A percentile compares a stretch with the other conserved stretches of the same genome.
Conservation (phyloP, 2,888 invertebrate species). For the Cataglyphis livida region DNA sequence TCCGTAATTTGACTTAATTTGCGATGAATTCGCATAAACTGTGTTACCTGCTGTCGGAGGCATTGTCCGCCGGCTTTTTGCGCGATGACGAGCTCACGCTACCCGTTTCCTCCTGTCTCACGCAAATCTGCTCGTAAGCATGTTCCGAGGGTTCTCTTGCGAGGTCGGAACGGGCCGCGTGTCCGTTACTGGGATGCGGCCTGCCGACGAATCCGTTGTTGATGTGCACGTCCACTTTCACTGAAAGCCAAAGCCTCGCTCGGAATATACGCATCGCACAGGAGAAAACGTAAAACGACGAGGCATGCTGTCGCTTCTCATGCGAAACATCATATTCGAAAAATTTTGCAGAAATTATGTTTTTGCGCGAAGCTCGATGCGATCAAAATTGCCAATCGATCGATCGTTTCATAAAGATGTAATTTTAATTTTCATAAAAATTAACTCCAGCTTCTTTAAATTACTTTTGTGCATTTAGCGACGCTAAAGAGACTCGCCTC, state of each 20-base stretch:
- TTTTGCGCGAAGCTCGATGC: neutral
- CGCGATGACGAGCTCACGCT: slow-evolving; percentile 75
- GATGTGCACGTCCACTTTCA: slow-evolving; percentile 94
- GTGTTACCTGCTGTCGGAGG: slow-evolving; percentile 79
- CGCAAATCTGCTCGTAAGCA: slow-evolving; percentile 84
- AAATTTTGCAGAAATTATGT: neutral
- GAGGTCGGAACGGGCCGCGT: slow-evolving; percentile 77
- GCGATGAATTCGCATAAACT: neutral
- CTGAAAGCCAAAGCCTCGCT: slow-evolving; percentile 85
- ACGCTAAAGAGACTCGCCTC: neutral
- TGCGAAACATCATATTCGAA: neutral
- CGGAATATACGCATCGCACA: slow-evolving; percentile 36
- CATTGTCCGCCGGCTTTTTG: slow-evolving; percentile 79
- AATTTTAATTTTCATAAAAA: neutral
- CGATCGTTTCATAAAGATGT: neutral
- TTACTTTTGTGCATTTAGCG: neutral
- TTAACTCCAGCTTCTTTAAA: neutral
- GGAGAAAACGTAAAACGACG: slow-evolving; percentile 26
- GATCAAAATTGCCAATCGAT: neutral
- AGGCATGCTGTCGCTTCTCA: neutral
- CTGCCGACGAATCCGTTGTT: slow-evolving; percentile 78
- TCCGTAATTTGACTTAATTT: neutral
- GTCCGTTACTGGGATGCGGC: slow-evolving; percentile 80
- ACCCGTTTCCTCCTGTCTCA: slow-evolving; percentile 79
- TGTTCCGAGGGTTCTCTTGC: slow-evolving; percentile 81